Evolutionary conservation across 1,140 invertebrate genomes (phyloP).

Genomic region (Microplitis mediator): DNA sequence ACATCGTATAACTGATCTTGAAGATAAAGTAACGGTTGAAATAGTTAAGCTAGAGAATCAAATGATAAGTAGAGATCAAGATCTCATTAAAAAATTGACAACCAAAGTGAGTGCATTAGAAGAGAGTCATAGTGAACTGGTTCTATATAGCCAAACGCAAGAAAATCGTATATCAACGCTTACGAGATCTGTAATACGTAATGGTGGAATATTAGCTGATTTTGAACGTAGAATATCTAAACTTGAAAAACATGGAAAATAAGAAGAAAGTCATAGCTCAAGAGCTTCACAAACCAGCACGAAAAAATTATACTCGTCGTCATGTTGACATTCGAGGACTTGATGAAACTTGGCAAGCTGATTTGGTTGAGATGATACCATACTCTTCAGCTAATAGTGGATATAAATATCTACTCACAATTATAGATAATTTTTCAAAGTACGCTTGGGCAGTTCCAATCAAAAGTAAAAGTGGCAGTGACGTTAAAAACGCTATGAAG

Average conservation of each 20-base stretch:
- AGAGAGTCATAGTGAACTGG: too few species aligned
- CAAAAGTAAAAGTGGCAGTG: conserved; percentile 20
- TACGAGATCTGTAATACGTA: neutral
- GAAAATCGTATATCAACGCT: neutral
- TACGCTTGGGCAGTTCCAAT: conserved; percentile 35
- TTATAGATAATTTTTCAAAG: conserved; percentile 28
- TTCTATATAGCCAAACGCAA: too few species aligned
- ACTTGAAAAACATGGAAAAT: neutral
- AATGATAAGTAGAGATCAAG: too few species aligned
- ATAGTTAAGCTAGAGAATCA: too few species aligned
- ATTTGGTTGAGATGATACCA: conserved; percentile 23
- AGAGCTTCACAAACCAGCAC: neutral
- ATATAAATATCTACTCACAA: conserved; percentile 11
- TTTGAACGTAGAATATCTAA: neutral
- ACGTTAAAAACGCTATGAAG: neutral
- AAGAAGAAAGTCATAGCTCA: neutral
- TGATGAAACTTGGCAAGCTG: conserved; percentile 20
- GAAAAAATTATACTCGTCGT: conserved; percentile 16
- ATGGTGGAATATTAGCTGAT: neutral
- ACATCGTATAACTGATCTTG: too few species aligned
- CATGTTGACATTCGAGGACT: conserved; percentile 12
- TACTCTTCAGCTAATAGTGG: neutral
- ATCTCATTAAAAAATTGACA: too few species aligned
- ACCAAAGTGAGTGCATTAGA: too few species aligned
- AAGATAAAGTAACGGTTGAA: too few species aligned